Conservation (phyloP, 2,888 invertebrate species). For the Matsumyia berberina region DNA sequence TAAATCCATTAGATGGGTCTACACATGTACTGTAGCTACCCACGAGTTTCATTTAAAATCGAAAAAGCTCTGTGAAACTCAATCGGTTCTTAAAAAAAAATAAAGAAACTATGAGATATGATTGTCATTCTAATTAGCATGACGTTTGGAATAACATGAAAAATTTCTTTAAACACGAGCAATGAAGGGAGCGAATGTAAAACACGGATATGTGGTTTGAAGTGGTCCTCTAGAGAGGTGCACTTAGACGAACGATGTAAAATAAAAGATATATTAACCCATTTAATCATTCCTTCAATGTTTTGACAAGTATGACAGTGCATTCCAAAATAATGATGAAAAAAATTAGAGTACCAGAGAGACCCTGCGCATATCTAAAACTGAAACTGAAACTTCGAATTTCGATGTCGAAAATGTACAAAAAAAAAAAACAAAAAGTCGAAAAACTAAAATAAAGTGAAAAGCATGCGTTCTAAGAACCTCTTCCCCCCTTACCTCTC, state of each 20-base stretch:
- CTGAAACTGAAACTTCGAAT: conserved; percentile 41
- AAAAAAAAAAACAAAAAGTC: conserved; percentile 27
- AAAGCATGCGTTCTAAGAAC: conserved; percentile 70
- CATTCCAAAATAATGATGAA: conserved; percentile 6
- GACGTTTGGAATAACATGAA: background rate
- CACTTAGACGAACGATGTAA: too few relatives aligned
- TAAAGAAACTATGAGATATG: background rate
- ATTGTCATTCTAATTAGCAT: conserved; percentile 16
- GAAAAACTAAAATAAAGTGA: conserved; percentile 7
- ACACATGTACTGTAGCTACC: too few relatives aligned
- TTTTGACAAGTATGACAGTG: conserved; percentile 24
- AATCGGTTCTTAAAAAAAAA: background rate
- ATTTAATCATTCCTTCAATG: conserved; percentile 17
- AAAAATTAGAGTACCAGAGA: conserved; percentile 25
- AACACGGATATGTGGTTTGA: too few relatives aligned
- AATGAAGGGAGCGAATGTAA: too few relatives aligned
- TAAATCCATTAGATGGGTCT: background rate
- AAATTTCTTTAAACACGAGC: too few relatives aligned
- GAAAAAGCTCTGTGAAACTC: conserved; percentile 25
- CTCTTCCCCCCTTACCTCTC: background rate
- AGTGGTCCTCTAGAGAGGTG: too few relatives aligned
- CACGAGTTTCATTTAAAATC: background rate
- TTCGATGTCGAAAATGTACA: conserved; percentile 58
- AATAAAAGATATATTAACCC: too few relatives aligned
- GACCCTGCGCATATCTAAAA: conserved; percentile 57